Evolutionary conservation across 1,140 invertebrate species (phyloP), one percentile per base, ranked within the genome.

Genomic region (Saccostrea cuccullata): DNA sequence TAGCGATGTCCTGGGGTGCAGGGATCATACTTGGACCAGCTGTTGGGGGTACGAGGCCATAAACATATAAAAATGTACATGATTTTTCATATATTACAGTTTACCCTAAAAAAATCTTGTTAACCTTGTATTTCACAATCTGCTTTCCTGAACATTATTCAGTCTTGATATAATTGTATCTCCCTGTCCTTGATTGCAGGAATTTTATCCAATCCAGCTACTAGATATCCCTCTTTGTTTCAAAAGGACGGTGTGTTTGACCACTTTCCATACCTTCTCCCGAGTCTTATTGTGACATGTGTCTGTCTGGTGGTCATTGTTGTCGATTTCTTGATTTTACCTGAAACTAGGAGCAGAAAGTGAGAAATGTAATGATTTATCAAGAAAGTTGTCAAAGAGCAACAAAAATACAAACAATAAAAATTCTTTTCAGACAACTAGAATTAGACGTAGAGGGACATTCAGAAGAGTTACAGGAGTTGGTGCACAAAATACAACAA

Each of bases 21-120:
- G 94, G 94, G 17, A 89, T 94, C 56, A 91, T 94, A 55, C 58
- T 93, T n/a, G 94, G 94, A 15, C 94, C 94, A n/a, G 84, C 92
- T 11, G 20, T 93, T 23, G 93, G n/a, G n/a, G n/a, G n/a, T n/a
- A n/a, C n/a, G n/a, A n/a, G n/a, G n/a, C n/a, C n/a, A n/a, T n/a
- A n/a, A n/a, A n/a, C n/a, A n/a, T n/a, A n/a, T n/a, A n/a, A n/a
- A n/a, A n/a, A n/a, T n/a, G n/a, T n/a, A n/a, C n/a, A n/a, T n/a
- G n/a, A n/a, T n/a, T n/a, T n/a, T n/a, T n/a, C n/a, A n/a, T n/a
- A n/a, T n/a, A n/a, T n/a, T n/a, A n/a, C n/a, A n/a, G n/a, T n/a
- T n/a, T n/a, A n/a, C n/a, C n/a, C n/a, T n/a, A n/a, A n/a, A n/a
- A n/a, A n/a, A n/a, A n/a, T n/a, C n/a, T n/a, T n/a, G n/a, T n/a